Evolutionary conservation across 2,797 vertebrate species (phyloP), one percentile per base, ranked within the genome.

Genomic region (Melopsittacus undulatus): DNA sequence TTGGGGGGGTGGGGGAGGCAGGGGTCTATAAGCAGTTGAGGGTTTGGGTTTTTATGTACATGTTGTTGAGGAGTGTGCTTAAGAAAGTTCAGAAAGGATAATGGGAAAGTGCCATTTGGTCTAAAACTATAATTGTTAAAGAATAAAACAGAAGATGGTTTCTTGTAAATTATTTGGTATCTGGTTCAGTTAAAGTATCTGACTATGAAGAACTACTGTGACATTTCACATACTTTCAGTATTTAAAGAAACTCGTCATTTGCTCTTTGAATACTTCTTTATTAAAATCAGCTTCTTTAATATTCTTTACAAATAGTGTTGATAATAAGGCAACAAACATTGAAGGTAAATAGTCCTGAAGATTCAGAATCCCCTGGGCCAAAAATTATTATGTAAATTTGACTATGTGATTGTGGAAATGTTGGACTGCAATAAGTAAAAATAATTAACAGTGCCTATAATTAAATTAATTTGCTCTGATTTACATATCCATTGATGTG

Each of bases 41-140:
- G 10, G 9, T 18, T 54, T 54, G 5, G 0, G 20, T 82, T 54
- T 59, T 30, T 57, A 26, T 77, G 10, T 66, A 61, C 51, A 38
- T 62, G 32, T 40, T 86, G 42, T 63, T 78, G 54, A 94, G 48
- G n/a, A 62, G 32, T 69, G 36, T 90, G 94, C 84, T 85, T 94
- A 91, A 91, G 95, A 43, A 97, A 91, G 96, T 96, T 94, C 62
- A 87, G 46, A 96, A 95, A 73, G 92, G 95, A 94, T 89, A 87
- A 92, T 3, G 95, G 72, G 96, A 40, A 97, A 90, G 96, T 97
- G 95, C 89, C 36, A 81, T 89, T 94, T 95, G 79, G 46, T 94
- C 88, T 95, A 85, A 95, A 93, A 88, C 57, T 73, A 82, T 88
- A 94, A 95, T 83, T 83, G 63, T 29, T 83, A 83, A 95, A 89